Conservation (phyloP, 2,797 vertebrate species). For the Enteromius viviparus region DNA sequence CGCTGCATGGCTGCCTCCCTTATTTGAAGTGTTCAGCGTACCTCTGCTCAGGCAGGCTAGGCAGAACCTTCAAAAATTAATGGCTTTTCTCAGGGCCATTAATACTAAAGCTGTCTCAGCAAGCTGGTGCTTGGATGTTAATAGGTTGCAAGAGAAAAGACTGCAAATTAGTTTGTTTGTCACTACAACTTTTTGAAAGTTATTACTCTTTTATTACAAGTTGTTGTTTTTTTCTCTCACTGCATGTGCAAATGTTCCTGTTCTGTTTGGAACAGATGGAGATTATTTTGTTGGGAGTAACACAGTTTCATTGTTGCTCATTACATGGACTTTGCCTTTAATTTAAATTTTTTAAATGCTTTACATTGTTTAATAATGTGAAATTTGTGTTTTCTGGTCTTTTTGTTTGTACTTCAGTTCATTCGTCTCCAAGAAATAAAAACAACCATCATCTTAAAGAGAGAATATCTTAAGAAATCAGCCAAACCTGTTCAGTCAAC, state of each 20-base stretch:
- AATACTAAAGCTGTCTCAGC: slow-evolving; percentile 73
- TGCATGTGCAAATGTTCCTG: slow-evolving; percentile 52
- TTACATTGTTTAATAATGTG: slow-evolving; percentile 6
- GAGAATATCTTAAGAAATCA: not conserved
- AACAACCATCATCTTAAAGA: not conserved
- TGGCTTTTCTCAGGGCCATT: slow-evolving; percentile 77
- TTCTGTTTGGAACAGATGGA: slow-evolving; percentile 55
- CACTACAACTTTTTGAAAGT: slow-evolving; percentile 42
- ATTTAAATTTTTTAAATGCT: not conserved
- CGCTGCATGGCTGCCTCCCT: slow-evolving; percentile 68
- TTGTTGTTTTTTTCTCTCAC: not conserved
- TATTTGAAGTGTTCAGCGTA: slow-evolving; percentile 74
- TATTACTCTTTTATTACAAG: not conserved
- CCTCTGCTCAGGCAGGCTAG: slow-evolving; percentile 74
- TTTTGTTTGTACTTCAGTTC: not conserved
- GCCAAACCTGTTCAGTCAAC: slow-evolving; percentile 8
- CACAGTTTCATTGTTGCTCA: slow-evolving; percentile 45
- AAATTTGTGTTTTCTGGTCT: not conserved
- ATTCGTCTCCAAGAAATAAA: not conserved
- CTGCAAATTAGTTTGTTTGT: slow-evolving; percentile 44
- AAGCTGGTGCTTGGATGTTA: slow-evolving; percentile 64
- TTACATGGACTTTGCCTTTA: not conserved
- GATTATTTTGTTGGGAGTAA: slow-evolving; percentile 23
- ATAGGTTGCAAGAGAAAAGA: slow-evolving; percentile 40
- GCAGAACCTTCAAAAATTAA: slow-evolving; percentile 78